Evolutionary conservation across 2,888 invertebrate genomes (phyloP).

Genomic region (Maniola hyperantus): DNA sequence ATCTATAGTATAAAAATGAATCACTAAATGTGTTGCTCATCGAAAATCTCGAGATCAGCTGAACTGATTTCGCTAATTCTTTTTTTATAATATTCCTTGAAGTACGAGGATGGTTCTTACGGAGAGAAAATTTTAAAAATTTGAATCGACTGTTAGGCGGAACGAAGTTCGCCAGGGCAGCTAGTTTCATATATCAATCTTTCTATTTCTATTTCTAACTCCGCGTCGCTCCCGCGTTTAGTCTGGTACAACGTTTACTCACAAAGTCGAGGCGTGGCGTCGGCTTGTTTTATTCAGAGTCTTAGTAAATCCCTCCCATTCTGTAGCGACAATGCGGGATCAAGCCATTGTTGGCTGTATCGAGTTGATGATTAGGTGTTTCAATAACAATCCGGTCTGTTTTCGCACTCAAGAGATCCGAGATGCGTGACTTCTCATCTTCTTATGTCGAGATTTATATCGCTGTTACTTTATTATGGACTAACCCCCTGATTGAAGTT

Average conservation of each 20-base stretch:
- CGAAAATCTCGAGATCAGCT: too few species aligned
- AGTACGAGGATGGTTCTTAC: too few species aligned
- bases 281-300: slow-evolving; percentile 70
- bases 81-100: too few species aligned
- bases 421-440: slow-evolving; percentile 9
- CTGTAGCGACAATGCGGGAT: slow-evolving; percentile 71
- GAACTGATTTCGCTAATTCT: too few species aligned
- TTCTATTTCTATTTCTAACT: neutral
- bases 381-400: slow-evolving; percentile 47
- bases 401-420: neutral
- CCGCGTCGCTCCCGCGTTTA: neutral
- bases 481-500: too few species aligned
- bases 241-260: slow-evolving; percentile 45
- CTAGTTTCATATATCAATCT: too few species aligned
- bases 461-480: neutral
- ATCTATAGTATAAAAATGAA: too few species aligned
- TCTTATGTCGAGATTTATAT: neutral
- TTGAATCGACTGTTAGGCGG: too few species aligned
- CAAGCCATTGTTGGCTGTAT: slow-evolving; percentile 68
- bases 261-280: slow-evolving; percentile 58
- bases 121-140: too few species aligned
- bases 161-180: too few species aligned
- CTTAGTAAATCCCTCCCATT: slow-evolving; percentile 72
- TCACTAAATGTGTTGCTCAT: too few species aligned
- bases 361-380: slow-evolving; percentile 71